Evolutionary conservation across 2,113 vertebrate species (phyloP).

Genomic region (Nothoprocta perdicaria): DNA sequence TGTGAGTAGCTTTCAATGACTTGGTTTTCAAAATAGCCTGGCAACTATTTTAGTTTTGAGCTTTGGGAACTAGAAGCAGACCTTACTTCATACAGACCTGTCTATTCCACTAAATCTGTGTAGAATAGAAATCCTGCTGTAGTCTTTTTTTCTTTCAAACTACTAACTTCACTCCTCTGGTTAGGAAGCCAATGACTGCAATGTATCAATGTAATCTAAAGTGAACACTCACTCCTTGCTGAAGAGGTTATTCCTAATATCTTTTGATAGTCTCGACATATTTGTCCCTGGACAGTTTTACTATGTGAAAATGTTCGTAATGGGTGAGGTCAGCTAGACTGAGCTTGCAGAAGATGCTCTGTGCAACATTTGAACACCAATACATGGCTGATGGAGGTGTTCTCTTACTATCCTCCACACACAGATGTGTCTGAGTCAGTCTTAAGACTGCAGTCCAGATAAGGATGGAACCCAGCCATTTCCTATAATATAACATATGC

Average conservation of each 20-base stretch:
- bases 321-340: not conserved
- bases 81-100: not conserved
- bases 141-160: not conserved
- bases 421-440: not conserved
- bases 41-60: not conserved
- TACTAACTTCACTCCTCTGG: not conserved
- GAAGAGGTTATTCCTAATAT: not conserved
- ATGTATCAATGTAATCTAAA: not conserved
- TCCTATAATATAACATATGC: not conserved
- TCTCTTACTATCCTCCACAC: not conserved
- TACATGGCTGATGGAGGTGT: rapidly evolving
- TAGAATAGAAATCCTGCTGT: not conserved
- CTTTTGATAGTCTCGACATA: not conserved
- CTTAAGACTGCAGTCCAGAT: not conserved
- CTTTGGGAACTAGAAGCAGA: not conserved
- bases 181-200: not conserved
- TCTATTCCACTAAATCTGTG: not conserved
- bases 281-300: not conserved
- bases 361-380: not conserved
- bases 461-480: not conserved
- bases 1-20: not conserved
- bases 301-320: not conserved
- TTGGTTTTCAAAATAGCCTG: not conserved
- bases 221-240: not conserved
- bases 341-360: not conserved